Conservation (phyloP, 2,888 invertebrate species). For the Eustalomyia histrio region DNA sequence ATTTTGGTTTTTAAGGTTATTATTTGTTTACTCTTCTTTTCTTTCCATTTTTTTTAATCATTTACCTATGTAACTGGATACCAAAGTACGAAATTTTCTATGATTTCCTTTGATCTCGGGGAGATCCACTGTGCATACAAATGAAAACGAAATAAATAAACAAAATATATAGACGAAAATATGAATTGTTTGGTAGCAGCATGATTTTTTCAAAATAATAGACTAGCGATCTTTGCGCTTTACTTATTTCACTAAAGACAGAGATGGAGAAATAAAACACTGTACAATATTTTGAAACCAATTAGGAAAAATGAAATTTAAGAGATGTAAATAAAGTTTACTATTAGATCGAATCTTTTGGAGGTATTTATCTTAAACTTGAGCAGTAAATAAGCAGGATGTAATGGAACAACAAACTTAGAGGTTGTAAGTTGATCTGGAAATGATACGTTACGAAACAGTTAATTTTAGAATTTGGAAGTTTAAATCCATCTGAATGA, state of each 20-base stretch:
- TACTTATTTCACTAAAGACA: constrained; percentile 41
- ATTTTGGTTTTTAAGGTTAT: neutral
- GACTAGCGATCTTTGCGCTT: constrained; percentile 63
- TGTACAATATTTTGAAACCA: constrained; percentile 13
- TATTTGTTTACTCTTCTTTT: constrained; percentile 39
- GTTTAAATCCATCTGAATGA: too few relatives aligned
- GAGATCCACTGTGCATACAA: constrained; percentile 90
- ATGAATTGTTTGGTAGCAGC: constrained; percentile 60
- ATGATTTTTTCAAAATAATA: constrained; percentile 60
- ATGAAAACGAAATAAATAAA: constrained; percentile 78
- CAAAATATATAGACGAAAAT: constrained; percentile 61
- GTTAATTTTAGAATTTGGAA: too few relatives aligned
- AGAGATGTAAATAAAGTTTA: too few relatives aligned
- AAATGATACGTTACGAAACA: too few relatives aligned
- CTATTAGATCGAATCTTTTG: too few relatives aligned
- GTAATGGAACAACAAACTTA: too few relatives aligned
- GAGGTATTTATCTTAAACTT: too few relatives aligned
- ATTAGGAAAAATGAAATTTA: neutral
- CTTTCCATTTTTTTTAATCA: constrained; percentile 47
- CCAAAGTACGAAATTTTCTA: constrained; percentile 99
- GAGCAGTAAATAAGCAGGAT: too few relatives aligned
- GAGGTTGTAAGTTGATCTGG: too few relatives aligned
- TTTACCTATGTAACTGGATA: constrained; percentile 99
- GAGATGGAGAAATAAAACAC: constrained; percentile 17
- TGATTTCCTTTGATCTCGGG: constrained; percentile 99